Conservation (phyloP, 2,888 invertebrate genomes). For the Plebejus melissa region DNA sequence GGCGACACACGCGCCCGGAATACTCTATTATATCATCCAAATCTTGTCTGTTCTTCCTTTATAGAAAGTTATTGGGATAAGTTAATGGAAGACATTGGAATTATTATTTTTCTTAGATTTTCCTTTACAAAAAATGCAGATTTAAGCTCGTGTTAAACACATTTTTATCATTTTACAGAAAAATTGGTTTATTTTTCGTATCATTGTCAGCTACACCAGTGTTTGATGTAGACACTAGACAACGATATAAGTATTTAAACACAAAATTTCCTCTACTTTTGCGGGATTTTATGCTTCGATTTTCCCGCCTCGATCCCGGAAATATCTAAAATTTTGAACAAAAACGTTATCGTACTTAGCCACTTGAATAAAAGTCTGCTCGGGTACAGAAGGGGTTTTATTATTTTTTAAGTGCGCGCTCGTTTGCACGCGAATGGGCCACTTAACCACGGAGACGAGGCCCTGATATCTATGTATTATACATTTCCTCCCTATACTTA, state of each 20-base stretch:
- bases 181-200: too few relatives aligned
- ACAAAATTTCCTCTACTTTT: neutral
- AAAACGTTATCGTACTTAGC: constrained; percentile 29
- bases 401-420: constrained; percentile 77
- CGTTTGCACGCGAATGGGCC: constrained; percentile 80
- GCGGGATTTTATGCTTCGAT: neutral
- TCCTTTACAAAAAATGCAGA: too few relatives aligned
- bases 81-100: neutral
- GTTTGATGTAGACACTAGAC: too few relatives aligned
- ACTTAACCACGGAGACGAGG: constrained; percentile 76
- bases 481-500: constrained; percentile 58
- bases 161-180: too few relatives aligned
- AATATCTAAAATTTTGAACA: constrained; percentile 30
- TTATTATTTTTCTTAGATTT: neutral
- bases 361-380: constrained; percentile 29
- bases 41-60: neutral
- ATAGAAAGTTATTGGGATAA: neutral
- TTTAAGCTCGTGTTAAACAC: too few relatives aligned
- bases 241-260: too few relatives aligned
- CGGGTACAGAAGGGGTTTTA: constrained; percentile 68
- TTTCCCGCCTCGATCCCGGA: constrained; percentile 29
- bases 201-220: too few relatives aligned
- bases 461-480: constrained; percentile 41
- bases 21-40: constrained; percentile 32
- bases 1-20: constrained; percentile 44